These are phyloP conservation scores for Spisula subtruncata DNA, from an alignment of 2,888 invertebrate species.

Conservation along the genomic window DNA sequence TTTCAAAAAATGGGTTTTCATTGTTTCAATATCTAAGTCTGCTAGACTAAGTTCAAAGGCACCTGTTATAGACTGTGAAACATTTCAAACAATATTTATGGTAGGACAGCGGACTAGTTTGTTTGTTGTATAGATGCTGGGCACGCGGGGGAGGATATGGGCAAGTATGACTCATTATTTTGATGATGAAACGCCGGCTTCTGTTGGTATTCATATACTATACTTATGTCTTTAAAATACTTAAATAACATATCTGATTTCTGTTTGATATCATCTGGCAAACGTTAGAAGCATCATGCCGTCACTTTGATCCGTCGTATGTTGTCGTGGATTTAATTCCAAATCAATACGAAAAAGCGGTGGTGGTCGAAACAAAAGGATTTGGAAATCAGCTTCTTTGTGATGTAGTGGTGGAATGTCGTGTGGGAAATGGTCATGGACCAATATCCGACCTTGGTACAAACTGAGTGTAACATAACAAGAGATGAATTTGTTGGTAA, in stretches of 20 bases:
- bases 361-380: too few species aligned
- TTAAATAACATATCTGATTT: neutral
- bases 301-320: neutral
- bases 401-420: too few species aligned
- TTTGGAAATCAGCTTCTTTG: too few species aligned
- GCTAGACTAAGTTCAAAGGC: neutral
- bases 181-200: neutral
- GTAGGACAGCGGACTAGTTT: neutral
- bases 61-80: constrained; percentile 2
- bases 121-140: neutral
- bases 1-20: neutral
- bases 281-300: neutral
- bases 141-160: neutral
- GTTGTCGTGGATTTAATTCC: neutral
- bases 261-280: neutral
- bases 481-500: too few species aligned
- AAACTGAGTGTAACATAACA: too few species aligned
- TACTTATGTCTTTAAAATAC: too few species aligned
- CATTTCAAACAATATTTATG: neutral
- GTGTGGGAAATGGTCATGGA: too few species aligned
- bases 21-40: neutral
- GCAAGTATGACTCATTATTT: neutral
- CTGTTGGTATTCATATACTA: too few species aligned
- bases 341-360: neutral
- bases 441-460: too few species aligned